Conservation (phyloP, 2,888 invertebrate species). For the Tortricodes alternella region DNA sequence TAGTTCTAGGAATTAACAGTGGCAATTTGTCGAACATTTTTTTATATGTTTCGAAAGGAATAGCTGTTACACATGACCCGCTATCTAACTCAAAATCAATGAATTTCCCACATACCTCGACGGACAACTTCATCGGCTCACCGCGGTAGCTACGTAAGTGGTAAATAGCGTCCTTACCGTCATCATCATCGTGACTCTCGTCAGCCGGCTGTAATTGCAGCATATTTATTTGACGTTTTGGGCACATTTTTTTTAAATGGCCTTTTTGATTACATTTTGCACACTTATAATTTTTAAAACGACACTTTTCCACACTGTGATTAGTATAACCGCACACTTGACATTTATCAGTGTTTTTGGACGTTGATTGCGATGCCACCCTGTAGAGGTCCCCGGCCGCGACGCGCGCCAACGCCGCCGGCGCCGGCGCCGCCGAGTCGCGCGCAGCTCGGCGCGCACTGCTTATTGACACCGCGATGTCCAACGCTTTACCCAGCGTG, state of each 20-base stretch:
- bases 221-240: not conserved
- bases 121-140: conserved; percentile 11
- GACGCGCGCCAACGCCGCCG: not conserved
- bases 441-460: not conserved
- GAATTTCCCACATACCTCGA: not conserved
- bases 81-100: conserved; percentile 10
- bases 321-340: conserved; percentile 2
- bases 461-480: not conserved
- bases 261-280: not conserved
- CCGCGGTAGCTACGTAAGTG: conserved; percentile 7
- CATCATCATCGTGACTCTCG: conserved; percentile 8
- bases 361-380: not conserved
- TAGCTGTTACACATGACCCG: conserved; percentile 3
- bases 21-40: not conserved
- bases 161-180: not conserved
- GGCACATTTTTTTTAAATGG: not conserved
- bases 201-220: not conserved
- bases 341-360: not conserved
- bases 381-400: not conserved
- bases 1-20: not conserved
- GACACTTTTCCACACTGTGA: not conserved
- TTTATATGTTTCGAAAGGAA: conserved; percentile 2
- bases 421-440: not conserved
- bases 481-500: not conserved
- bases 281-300: conserved; percentile 10